phyloP scores from a whole-genome alignment of 2,797 vertebrate genomes.

The Cygnus olor region DNA sequence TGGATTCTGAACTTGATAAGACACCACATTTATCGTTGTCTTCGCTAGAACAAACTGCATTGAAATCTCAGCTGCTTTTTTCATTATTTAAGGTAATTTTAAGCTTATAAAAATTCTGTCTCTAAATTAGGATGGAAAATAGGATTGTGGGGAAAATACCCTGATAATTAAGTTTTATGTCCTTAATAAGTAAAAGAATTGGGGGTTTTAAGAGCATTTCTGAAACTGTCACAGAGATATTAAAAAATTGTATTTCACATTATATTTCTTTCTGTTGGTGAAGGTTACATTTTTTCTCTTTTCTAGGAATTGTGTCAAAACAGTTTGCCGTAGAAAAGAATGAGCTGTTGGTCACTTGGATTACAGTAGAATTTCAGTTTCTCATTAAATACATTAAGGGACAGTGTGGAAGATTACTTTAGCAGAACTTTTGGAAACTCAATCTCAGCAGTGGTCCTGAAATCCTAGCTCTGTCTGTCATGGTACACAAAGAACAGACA shows the following conservation, averaged over 20 bases:
- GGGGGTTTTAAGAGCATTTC: neutral
- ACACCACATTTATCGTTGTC: neutral
- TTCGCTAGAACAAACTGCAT: neutral
- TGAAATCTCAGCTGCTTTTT: neutral
- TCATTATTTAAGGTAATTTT: neutral
- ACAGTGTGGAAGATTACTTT: neutral
- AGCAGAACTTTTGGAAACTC: neutral
- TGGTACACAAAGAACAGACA: neutral
- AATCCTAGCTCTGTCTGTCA: neutral
- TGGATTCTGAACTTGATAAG: neutral
- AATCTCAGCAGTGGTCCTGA: neutral
- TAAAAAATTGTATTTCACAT: neutral
- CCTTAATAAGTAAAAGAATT: neutral
- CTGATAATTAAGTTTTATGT: neutral
- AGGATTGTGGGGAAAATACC: neutral
- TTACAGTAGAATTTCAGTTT: constrained; percentile 12
- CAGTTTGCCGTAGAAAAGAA: neutral
- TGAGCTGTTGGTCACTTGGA: constrained; percentile 9
- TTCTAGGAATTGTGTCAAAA: constrained; percentile 11
- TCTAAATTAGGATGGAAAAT: neutral
- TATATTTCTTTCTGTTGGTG: neutral
- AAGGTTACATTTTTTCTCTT: constrained; percentile 26
- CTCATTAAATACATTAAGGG: neutral
- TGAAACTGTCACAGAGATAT: neutral
- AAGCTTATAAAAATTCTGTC: neutral